These are phyloP conservation scores for Solen grandis DNA, from an alignment of 1,140 invertebrate genomes.

Conservation along the genomic window DNA sequence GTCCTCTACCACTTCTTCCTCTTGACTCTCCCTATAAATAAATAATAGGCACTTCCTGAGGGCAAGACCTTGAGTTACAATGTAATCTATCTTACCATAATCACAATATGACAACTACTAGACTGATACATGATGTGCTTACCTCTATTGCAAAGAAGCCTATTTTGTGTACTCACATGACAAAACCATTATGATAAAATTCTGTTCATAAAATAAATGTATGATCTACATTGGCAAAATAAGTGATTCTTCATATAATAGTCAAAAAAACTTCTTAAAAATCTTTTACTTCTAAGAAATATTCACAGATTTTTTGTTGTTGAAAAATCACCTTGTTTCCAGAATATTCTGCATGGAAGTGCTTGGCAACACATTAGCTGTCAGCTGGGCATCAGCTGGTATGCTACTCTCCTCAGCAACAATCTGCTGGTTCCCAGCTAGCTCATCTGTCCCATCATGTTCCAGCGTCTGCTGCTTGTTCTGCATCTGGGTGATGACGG, in stretches of 20 bases:
- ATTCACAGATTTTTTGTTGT: too few relatives aligned
- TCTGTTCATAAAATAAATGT: too few relatives aligned
- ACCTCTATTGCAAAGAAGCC: neutral
- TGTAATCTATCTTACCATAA: neutral
- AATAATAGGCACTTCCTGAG: neutral
- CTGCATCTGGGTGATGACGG: neutral
- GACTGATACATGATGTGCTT: neutral
- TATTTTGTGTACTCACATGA: too few relatives aligned
- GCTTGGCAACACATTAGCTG: slow-evolving; percentile 56
- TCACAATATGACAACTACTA: neutral
- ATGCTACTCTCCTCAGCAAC: neutral
- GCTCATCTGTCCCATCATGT: neutral
- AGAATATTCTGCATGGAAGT: slow-evolving; percentile 76
- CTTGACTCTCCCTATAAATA: slow-evolving; percentile 29
- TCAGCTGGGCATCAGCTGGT: neutral
- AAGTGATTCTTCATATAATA: too few relatives aligned
- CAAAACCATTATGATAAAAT: too few relatives aligned
- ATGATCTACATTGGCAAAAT: too few relatives aligned
- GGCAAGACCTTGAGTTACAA: neutral
- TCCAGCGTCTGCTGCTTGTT: neutral
- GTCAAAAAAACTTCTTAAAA: too few relatives aligned
- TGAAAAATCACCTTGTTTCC: slow-evolving; percentile 66
- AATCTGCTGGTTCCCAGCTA: slow-evolving; percentile 5
- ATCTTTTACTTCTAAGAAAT: too few relatives aligned
- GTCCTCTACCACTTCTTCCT: slow-evolving; percentile 39